phyloP scores from a whole-genome alignment of 2,113 vertebrate genomes.

The Bubalus kerabau region DNA sequence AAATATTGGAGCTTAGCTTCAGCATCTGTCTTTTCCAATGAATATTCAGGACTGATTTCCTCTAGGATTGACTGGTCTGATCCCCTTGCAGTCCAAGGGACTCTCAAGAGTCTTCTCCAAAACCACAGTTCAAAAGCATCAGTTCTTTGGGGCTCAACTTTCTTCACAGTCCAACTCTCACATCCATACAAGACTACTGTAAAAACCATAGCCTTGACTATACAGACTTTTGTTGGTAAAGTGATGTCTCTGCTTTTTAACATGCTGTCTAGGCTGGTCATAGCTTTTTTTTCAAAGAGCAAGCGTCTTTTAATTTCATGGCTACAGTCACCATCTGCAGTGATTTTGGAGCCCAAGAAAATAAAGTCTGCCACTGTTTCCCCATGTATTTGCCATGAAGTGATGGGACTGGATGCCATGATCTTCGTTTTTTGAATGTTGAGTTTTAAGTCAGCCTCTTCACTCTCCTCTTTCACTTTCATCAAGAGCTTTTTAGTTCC shows the following conservation, averaged over 20 bases:
- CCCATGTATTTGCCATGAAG: background rate
- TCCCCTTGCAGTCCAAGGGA: background rate
- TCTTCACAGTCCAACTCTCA: background rate
- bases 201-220: background rate
- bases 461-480: background rate
- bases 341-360: background rate
- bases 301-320: background rate
- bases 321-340: background rate
- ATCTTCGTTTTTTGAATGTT: background rate
- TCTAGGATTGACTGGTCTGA: background rate
- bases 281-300: background rate
- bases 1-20: background rate
- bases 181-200: background rate
- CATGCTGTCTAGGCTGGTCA: background rate
- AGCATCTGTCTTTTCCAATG: background rate
- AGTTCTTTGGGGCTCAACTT: background rate
- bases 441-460: background rate
- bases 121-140: background rate
- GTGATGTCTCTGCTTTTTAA: background rate
- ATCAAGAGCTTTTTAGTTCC: background rate
- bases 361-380: background rate
- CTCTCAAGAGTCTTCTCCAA: background rate
- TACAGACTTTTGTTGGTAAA: background rate
- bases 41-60: background rate
- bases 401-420: background rate